These are phyloP conservation scores for Trissolcus brochymenae DNA, from an alignment of 2,888 invertebrate genomes.

Conservation along the genomic window DNA sequence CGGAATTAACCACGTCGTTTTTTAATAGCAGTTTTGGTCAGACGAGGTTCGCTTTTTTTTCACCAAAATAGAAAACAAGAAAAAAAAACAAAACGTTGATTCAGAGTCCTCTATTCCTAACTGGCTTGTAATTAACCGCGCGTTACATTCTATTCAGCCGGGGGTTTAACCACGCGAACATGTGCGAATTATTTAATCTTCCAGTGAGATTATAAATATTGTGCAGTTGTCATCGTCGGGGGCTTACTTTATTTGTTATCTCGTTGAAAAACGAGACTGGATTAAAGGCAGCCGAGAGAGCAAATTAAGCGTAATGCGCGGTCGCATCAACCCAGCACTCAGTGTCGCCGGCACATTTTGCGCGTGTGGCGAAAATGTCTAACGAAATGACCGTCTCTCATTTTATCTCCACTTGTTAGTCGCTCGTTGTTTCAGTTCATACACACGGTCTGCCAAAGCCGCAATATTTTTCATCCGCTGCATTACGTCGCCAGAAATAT, in stretches of 20 bases:
- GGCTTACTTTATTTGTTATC: slow-evolving; percentile 38
- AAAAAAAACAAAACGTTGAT: too few species aligned
- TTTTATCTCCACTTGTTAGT: slow-evolving; percentile 54
- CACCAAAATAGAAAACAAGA: too few species aligned
- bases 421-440: slow-evolving; percentile 41
- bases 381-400: slow-evolving; percentile 50
- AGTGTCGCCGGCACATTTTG: slow-evolving; percentile 46
- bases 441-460: slow-evolving; percentile 23
- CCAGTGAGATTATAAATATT: slow-evolving; percentile 33
- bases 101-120: too few species aligned
- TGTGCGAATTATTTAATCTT: slow-evolving; percentile 9
- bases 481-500: slow-evolving; percentile 24
- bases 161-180: slow-evolving; percentile 20
- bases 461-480: slow-evolving; percentile 37
- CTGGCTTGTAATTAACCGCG: too few species aligned
- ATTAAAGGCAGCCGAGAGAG: slow-evolving; percentile 43
- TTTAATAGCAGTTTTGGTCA: too few species aligned
- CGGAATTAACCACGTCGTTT: slow-evolving; percentile 18
- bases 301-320: slow-evolving; percentile 54
- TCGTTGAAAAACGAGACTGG: slow-evolving; percentile 40
- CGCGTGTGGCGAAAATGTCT: slow-evolving; percentile 51
- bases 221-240: slow-evolving; percentile 30
- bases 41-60: too few species aligned
- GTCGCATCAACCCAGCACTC: slow-evolving; percentile 36
- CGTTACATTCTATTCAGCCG: slow-evolving; percentile 23